These are phyloP conservation scores for Melolontha melolontha DNA, from an alignment of 2,888 invertebrate genomes.

Conservation along the genomic window DNA sequence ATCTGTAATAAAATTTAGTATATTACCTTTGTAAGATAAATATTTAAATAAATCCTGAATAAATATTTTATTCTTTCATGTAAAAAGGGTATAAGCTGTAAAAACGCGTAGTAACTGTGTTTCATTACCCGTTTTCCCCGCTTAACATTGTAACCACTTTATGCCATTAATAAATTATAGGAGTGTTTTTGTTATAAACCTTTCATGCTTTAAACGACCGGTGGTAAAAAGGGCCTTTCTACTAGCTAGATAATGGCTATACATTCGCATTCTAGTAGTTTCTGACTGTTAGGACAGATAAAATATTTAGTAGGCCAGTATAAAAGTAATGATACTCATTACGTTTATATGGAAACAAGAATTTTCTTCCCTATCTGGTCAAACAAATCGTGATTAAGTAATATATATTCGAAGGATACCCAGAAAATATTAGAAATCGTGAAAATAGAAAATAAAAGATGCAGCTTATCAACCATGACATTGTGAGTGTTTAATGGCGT, in stretches of 20 bases:
- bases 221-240: conserved; percentile 5
- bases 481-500: conserved; percentile 10
- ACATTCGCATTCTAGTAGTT: neutral
- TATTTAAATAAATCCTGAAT: no score
- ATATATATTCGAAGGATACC: neutral
- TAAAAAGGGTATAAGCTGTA: no score
- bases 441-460: conserved; percentile 18
- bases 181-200: no score
- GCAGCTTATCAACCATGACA: conserved; percentile 2
- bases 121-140: no score
- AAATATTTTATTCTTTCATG: no score
- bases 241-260: conserved; percentile 3
- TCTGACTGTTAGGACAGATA: conserved; percentile 6
- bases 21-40: no score
- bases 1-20: no score
- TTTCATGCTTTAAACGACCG: no score
- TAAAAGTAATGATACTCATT: conserved; percentile 31
- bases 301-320: conserved; percentile 27
- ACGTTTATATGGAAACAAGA: neutral
- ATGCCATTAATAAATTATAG: no score
- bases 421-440: conserved; percentile 14
- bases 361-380: neutral
- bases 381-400: neutral
- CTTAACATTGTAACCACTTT: no score
- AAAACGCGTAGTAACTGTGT: no score